phyloP scores from a whole-genome alignment of 2,113 vertebrate genomes.

The Prunella himalayana region DNA sequence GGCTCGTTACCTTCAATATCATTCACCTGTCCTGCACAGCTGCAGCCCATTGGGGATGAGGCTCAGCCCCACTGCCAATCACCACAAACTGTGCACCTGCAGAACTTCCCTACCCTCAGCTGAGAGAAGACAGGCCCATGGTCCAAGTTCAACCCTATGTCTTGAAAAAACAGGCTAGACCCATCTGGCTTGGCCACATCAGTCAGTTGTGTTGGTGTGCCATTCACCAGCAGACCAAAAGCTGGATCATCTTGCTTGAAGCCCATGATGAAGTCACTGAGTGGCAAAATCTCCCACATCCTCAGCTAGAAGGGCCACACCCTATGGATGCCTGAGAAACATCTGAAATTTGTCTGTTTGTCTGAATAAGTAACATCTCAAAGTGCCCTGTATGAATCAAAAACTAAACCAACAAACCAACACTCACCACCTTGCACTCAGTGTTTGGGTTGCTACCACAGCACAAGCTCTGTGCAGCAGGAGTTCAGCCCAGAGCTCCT shows the following conservation, averaged over 20 bases:
- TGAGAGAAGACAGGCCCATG: neutral
- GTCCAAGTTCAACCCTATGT: fast-evolving
- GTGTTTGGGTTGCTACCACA: neutral
- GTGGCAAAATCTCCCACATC: neutral
- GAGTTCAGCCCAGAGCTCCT: neutral
- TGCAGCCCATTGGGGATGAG: neutral
- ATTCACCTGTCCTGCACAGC: neutral
- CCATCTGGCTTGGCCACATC: neutral
- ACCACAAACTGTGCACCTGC: neutral
- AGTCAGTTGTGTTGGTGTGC: fast-evolving
- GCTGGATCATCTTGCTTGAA: neutral
- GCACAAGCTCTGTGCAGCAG: fast-evolving
- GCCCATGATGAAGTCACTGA: neutral
- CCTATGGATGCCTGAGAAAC: neutral
- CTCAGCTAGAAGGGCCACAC: neutral
- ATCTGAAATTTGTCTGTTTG: neutral
- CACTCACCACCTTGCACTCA: neutral
- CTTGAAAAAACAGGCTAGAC: neutral
- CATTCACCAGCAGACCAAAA: neutral
- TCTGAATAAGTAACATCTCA: neutral
- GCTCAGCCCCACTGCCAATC: neutral
- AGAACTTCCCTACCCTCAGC: neutral
- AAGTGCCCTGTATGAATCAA: neutral
- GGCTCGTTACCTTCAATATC: neutral
- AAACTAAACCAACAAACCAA: neutral